A percentile compares a stretch with the other conserved stretches of the same genome.
phyloP scores from a whole-genome alignment of 2,113 vertebrate genomes.

The Hiodon alosoides region DNA sequence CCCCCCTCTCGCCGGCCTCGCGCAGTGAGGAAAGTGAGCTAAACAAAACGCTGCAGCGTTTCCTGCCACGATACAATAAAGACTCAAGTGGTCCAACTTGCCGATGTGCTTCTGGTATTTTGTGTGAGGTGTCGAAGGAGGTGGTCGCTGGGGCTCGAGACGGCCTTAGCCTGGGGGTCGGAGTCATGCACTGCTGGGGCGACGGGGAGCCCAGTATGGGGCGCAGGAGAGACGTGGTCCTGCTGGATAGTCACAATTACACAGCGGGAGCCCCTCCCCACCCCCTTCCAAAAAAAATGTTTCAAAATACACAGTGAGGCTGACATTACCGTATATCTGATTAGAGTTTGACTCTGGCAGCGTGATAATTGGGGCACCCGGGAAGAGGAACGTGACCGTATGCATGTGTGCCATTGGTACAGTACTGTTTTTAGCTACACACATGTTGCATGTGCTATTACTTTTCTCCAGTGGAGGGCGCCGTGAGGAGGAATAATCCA shows the following conservation, averaged over 20 bases:
- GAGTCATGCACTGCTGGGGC: background rate
- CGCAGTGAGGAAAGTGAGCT: slow-evolving; percentile 42
- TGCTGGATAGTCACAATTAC: background rate
- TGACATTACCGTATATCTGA: background rate
- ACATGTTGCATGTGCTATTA: slow-evolving; percentile 8
- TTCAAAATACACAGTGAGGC: background rate
- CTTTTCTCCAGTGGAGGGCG: background rate
- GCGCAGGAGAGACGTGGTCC: background rate
- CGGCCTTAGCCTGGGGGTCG: background rate
- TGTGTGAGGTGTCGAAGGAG: background rate
- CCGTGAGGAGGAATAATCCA: slow-evolving; percentile 8
- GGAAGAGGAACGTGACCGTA: slow-evolving; percentile 12
- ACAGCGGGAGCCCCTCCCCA: too few species aligned
- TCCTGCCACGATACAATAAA: slow-evolving; percentile 67
- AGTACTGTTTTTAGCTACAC: slow-evolving; percentile 18
- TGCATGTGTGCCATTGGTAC: slow-evolving; percentile 14
- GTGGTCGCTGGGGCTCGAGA: background rate
- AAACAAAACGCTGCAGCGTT: slow-evolving; percentile 34
- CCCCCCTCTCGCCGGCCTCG: slow-evolving; percentile 58
- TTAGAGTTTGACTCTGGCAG: background rate
- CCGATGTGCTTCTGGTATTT: slow-evolving; percentile 48
- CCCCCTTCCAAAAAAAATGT: too few species aligned
- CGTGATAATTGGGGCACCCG: slow-evolving; percentile 1
- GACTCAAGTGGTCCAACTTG: slow-evolving; percentile 42
- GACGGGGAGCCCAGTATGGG: background rate